Conservation (phyloP, 2,113 vertebrate genomes). For the Pelobates fuscus region DNA sequence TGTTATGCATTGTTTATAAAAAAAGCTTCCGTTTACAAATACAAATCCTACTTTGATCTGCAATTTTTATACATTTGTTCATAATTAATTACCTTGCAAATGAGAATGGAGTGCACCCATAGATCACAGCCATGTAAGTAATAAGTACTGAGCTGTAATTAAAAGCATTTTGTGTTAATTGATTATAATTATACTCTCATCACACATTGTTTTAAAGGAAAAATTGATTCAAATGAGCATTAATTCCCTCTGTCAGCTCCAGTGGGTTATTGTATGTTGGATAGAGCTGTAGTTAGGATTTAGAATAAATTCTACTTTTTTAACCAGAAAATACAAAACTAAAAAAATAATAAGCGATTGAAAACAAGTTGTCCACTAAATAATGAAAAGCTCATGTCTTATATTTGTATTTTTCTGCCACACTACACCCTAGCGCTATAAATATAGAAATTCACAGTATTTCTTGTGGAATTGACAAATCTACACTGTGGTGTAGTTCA, state of each 20-base stretch:
- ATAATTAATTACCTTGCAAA: conserved; percentile 18
- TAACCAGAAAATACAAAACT: too few relatives aligned
- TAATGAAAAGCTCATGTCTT: too few relatives aligned
- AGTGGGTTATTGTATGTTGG: neutral
- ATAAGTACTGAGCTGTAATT: conserved; percentile 11
- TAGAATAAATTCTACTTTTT: neutral
- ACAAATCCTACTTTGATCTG: neutral
- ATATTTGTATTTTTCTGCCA: too few relatives aligned
- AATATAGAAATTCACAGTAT: too few relatives aligned
- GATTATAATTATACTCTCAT: conserved; percentile 7
- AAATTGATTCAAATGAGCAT: neutral
- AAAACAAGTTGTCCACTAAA: too few relatives aligned
- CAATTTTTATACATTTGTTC: neutral
- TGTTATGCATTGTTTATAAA: neutral
- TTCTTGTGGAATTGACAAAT: too few relatives aligned
- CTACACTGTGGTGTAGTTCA: too few relatives aligned
- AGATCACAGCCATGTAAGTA: conserved; percentile 6
- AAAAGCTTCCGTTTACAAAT: neutral
- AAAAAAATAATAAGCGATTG: too few relatives aligned
- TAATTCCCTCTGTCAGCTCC: neutral
- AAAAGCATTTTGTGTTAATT: conserved; percentile 21
- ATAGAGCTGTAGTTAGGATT: neutral
- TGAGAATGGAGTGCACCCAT: neutral
- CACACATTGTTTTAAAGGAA: neutral
- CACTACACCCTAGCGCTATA: too few relatives aligned